phyloP scores from a whole-genome alignment of 2,888 invertebrate genomes.

The Hypselothyrea guttata region DNA sequence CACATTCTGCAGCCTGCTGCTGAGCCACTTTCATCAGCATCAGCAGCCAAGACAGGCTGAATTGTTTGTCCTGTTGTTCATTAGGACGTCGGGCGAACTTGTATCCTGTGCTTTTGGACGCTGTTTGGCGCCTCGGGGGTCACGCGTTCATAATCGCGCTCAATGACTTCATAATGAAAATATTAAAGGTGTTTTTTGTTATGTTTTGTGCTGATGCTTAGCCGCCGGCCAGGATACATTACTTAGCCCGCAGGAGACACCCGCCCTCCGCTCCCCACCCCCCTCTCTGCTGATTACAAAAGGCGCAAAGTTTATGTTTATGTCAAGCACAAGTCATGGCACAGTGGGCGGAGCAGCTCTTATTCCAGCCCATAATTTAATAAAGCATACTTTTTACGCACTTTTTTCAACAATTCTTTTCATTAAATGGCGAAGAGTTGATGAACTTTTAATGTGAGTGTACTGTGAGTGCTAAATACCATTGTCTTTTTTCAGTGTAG shows the following conservation, averaged over 20 bases:
- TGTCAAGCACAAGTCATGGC: slow-evolving; percentile 57
- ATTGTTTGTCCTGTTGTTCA: slow-evolving; percentile 62
- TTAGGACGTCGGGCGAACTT: slow-evolving; percentile 39
- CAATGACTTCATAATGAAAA: slow-evolving; percentile 80
- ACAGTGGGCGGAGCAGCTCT: slow-evolving; percentile 17
- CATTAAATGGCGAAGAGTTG: slow-evolving; percentile 59
- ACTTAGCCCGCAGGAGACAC: slow-evolving; percentile 53
- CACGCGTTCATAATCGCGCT: slow-evolving; percentile 77
- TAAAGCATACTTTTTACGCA: slow-evolving; percentile 41
- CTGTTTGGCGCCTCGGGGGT: slow-evolving; percentile 71
- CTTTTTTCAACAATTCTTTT: slow-evolving; percentile 44
- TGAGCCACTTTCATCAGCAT: slow-evolving; percentile 52
- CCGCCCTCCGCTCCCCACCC: slow-evolving; percentile 10
- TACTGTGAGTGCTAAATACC: not conserved
- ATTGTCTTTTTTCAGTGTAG: not conserved
- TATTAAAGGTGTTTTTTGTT: slow-evolving; percentile 80
- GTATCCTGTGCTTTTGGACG: slow-evolving; percentile 45
- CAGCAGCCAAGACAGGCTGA: slow-evolving; percentile 27
- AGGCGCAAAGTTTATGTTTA: slow-evolving; percentile 76
- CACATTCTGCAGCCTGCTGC: slow-evolving; percentile 5
- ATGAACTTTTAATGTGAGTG: too few species aligned
- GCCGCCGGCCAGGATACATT: slow-evolving; percentile 65
- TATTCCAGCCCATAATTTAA: too few species aligned
- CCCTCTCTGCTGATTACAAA: slow-evolving; percentile 47
- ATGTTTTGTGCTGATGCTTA: slow-evolving; percentile 38